phyloP scores from a whole-genome alignment of 1,140 invertebrate genomes.

The Tribolium castaneum region DNA sequence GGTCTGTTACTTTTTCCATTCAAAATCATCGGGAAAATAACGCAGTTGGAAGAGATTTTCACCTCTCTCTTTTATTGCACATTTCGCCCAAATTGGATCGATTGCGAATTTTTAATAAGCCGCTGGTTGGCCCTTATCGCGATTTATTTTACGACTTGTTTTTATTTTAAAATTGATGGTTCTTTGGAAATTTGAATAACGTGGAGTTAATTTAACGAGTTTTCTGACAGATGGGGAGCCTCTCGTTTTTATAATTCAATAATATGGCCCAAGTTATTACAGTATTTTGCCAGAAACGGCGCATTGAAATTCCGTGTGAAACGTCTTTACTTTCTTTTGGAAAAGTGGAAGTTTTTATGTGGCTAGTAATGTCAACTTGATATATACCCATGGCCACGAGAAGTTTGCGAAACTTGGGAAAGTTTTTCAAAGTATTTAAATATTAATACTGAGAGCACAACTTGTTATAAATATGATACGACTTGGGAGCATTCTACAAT shows the following conservation, averaged over 20 bases:
- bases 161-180: constrained; percentile 5
- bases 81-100: not conserved
- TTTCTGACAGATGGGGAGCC: not conserved
- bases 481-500: constrained; percentile 27
- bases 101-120: constrained; percentile 3
- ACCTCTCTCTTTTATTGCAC: constrained; percentile 3
- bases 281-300: not conserved
- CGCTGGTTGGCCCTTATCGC: not conserved
- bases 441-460: constrained; percentile 29
- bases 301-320: constrained; percentile 18
- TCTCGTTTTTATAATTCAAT: constrained; percentile 23
- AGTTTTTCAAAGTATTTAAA: constrained; percentile 15
- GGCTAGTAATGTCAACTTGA: constrained; percentile 31
- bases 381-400: constrained; percentile 15
- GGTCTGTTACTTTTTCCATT: constrained; percentile 30
- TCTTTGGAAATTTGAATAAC: constrained; percentile 5
- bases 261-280: constrained; percentile 9
- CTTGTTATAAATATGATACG: constrained; percentile 31
- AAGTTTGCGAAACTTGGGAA: not conserved
- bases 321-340: constrained; percentile 4
- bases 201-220: constrained; percentile 19
- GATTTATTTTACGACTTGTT: constrained; percentile 12
- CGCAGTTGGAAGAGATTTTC: not conserved
- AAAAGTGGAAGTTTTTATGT: constrained; percentile 24
- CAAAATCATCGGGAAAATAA: constrained; percentile 10